Conservation (phyloP, 2,888 invertebrate species). For the Pandemis corylana region DNA sequence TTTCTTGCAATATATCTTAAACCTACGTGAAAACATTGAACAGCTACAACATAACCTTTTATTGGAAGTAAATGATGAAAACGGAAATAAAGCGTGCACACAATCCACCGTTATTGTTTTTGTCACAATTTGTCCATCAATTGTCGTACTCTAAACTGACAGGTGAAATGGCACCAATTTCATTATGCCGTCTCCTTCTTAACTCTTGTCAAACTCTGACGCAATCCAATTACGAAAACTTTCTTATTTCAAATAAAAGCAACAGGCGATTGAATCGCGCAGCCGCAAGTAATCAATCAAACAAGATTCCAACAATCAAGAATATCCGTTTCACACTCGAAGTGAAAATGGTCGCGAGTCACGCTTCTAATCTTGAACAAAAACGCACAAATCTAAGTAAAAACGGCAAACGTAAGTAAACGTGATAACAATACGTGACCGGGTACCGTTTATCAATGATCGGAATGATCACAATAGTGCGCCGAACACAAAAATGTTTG, state of each 20-base stretch:
- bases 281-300: conserved; percentile 21
- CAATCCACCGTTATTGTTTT: no score
- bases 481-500: not conserved
- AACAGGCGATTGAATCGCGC: conserved; percentile 3
- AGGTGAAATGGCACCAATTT: no score
- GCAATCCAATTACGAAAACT: conserved; percentile 10
- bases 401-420: conserved; percentile 21
- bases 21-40: no score
- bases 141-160: no score
- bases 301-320: conserved; percentile 26
- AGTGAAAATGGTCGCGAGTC: conserved; percentile 36
- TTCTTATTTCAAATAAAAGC: conserved; percentile 5
- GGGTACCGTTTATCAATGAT: conserved; percentile 14
- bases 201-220: not conserved
- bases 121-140: no score
- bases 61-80: no score
- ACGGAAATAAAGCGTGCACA: no score
- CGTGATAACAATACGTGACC: conserved; percentile 37
- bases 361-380: conserved; percentile 27
- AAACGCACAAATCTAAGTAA: conserved; percentile 24
- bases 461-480: not conserved
- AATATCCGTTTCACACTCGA: conserved; percentile 29
- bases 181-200: not conserved
- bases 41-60: no score
- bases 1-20: no score